These are phyloP conservation scores for Amiota minor DNA, from an alignment of 2,888 invertebrate genomes.

Conservation along the genomic window DNA sequence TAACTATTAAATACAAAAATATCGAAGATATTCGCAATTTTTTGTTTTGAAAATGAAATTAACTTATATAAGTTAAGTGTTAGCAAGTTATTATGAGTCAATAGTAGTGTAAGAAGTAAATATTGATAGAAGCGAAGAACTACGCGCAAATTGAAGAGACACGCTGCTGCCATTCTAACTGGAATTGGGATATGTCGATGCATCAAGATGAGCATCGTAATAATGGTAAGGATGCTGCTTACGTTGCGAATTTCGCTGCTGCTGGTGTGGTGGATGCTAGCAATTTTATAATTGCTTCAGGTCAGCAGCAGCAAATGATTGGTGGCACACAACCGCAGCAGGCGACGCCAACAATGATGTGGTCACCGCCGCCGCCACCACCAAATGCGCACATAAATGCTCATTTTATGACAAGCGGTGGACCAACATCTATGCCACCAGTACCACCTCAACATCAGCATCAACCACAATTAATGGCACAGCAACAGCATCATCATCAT, in stretches of 20 bases:
- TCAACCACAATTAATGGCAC: slow-evolving; percentile 42
- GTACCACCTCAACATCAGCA: slow-evolving; percentile 38
- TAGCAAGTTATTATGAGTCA: neutral
- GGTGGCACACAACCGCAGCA: slow-evolving; percentile 17
- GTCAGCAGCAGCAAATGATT: slow-evolving; percentile 44
- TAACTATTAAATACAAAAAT: neutral
- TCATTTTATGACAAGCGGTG: slow-evolving; percentile 6
- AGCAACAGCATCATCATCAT: slow-evolving; percentile 46
- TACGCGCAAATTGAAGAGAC: slow-evolving; percentile 41
- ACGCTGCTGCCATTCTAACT: slow-evolving; percentile 31
- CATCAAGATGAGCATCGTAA: slow-evolving; percentile 56
- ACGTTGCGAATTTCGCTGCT: slow-evolving; percentile 26
- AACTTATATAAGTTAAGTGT: slow-evolving; percentile 18
- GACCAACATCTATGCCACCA: neutral
- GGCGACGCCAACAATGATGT: slow-evolving; percentile 16
- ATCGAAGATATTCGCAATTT: neutral
- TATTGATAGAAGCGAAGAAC: neutral
- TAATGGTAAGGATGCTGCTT: slow-evolving; percentile 41
- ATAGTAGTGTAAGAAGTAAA: neutral
- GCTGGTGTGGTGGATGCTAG: slow-evolving; percentile 45
- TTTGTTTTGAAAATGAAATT: slow-evolving; percentile 4
- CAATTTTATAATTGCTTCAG: slow-evolving; percentile 51
- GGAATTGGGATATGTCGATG: slow-evolving; percentile 51
- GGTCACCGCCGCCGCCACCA: neutral
- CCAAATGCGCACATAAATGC: slow-evolving; percentile 25